phyloP scores from a whole-genome alignment of 2,888 invertebrate species.

The Zhengitettix transpicula region DNA sequence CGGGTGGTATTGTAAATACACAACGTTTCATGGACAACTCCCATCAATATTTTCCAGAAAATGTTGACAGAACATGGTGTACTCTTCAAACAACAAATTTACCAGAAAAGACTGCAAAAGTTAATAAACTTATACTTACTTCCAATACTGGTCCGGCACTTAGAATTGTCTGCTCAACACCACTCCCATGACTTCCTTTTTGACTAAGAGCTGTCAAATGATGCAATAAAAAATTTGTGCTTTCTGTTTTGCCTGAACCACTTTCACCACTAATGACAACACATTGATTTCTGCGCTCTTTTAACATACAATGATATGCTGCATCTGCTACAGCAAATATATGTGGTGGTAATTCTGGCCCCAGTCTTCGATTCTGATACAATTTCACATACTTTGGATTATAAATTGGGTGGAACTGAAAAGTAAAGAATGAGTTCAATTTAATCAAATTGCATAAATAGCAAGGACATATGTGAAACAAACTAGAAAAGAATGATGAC shows the following conservation, averaged over 20 bases:
- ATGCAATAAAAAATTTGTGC: conserved; percentile 86
- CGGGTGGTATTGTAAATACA: neutral
- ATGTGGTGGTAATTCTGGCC: conserved; percentile 86
- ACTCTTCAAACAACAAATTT: neutral
- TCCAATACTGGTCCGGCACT: conserved; percentile 92
- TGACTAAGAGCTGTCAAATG: conserved; percentile 89
- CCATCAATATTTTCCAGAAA: neutral
- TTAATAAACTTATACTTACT: conserved; percentile 26
- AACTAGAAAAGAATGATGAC: no score
- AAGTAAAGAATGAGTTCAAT: conserved; percentile 15
- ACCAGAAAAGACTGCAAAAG: neutral
- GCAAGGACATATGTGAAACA: no score
- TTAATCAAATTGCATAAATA: no score
- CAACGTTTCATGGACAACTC: neutral
- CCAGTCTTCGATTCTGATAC: conserved; percentile 82
- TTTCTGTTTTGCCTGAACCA: conserved; percentile 93
- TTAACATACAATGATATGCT: conserved; percentile 87
- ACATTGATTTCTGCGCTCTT: conserved; percentile 78
- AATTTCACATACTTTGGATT: conserved; percentile 93
- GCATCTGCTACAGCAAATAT: conserved; percentile 93
- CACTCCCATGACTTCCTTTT: conserved; percentile 84
- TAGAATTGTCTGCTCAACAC: conserved; percentile 91
- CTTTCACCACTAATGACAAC: conserved; percentile 92
- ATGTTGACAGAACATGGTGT: neutral
- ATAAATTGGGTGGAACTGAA: conserved; percentile 85